Conservation (phyloP, 2,113 vertebrate genomes). For the Okapia johnstoni region DNA sequence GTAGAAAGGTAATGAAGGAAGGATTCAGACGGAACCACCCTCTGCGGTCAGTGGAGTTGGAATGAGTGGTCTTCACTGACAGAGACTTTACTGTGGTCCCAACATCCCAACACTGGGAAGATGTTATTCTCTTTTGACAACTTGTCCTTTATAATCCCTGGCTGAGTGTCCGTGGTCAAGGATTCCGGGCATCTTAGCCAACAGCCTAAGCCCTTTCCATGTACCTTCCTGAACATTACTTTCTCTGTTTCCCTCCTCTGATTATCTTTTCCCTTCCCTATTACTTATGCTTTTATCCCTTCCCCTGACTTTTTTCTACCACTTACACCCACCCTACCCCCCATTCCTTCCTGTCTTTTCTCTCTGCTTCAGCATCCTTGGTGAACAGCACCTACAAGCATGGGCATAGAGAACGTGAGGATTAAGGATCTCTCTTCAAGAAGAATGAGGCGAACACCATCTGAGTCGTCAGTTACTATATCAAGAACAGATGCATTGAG, state of each 20-base stretch:
- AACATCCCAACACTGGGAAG: background rate
- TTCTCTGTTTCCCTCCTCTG: background rate
- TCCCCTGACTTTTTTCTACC: background rate
- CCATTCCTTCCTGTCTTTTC: background rate
- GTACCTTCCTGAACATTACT: background rate
- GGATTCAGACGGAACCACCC: background rate
- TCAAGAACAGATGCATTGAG: background rate
- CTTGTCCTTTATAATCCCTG: background rate
- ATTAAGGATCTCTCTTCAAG: background rate
- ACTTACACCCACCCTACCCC: background rate
- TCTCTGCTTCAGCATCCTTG: background rate
- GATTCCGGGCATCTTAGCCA: background rate
- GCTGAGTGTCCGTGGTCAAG: background rate
- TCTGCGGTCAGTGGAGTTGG: fast-evolving
- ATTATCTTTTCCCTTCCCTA: background rate
- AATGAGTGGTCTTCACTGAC: background rate
- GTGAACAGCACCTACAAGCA: background rate
- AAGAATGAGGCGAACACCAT: background rate
- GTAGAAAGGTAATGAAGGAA: background rate
- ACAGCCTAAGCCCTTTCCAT: background rate
- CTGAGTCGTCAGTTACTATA: background rate
- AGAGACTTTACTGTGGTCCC: background rate
- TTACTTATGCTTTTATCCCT: background rate
- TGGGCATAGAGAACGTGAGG: background rate
- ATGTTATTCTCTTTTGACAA: background rate